Evolutionary conservation across 2,113 vertebrate species (phyloP).

Genomic region (Clarias magur): DNA sequence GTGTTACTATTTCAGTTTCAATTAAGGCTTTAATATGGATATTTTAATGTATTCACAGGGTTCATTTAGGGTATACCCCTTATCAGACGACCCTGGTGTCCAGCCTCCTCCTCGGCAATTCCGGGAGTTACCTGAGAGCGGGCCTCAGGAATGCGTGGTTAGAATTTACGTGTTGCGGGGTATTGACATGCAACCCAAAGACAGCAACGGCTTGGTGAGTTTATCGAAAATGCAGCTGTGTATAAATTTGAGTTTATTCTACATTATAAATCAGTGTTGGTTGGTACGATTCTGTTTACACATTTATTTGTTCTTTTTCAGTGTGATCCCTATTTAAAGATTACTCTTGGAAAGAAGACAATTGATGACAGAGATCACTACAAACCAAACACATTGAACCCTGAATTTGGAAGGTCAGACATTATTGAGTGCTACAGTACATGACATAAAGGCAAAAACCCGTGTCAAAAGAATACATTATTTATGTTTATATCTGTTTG

Average conservation of each 20-base stretch:
- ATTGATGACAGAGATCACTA: conserved; percentile 94
- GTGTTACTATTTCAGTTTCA: neutral
- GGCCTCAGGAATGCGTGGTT: conserved; percentile 90
- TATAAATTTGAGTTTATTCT: neutral
- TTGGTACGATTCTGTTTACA: neutral
- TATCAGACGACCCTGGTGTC: conserved; percentile 83
- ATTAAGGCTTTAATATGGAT: neutral
- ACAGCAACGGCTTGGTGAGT: conserved; percentile 91
- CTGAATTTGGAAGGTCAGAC: conserved; percentile 90
- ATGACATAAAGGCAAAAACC: neutral
- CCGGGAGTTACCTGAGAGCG: conserved; percentile 88
- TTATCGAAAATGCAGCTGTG: neutral
- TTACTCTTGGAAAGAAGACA: conserved; percentile 84
- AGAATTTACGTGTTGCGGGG: conserved; percentile 85
- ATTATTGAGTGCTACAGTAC: neutral
- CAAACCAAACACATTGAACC: conserved; percentile 86
- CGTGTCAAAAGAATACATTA: neutral
- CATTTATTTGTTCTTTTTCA: conserved; percentile 53
- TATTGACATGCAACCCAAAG: conserved; percentile 90
- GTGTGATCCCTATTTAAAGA: conserved; percentile 98
- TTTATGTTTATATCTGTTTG: neutral
- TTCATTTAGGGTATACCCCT: conserved; percentile 87
- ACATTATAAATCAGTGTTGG: neutral
- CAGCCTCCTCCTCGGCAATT: conserved; percentile 87
- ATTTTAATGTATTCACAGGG: conserved; percentile 71